Base-by-base conservation (phyloP, 2,797 vertebrate species). In the Petrocephalus sullivani region DNA sequence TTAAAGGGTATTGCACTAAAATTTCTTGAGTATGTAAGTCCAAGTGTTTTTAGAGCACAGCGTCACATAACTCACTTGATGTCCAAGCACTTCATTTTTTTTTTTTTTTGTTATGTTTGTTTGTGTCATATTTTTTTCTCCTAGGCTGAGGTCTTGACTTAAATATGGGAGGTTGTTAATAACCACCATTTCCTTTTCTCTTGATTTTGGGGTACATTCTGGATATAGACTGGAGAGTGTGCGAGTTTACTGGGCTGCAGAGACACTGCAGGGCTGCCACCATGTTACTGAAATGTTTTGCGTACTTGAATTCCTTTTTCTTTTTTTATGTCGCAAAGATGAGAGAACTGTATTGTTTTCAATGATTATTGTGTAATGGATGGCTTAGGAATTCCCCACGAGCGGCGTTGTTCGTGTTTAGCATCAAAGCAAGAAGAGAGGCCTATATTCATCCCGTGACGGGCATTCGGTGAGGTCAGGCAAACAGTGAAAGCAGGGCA, bases 1-100 rank as follows among this genome's bases (percentile, higher is more conserved):
- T 10, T 90, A 89, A 23, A 89, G 58, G 86, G 88, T 23, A 81
- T 49, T 56, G 46, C 85, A 85, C 61, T 56, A 57, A 82, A 82
- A 85, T 58, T 56, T 75, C 21, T 10, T 41, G 46, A 23, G 0
- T 28, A 57, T 58, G 57, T 53, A 57, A 85, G 88, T 78, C 14
- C 5, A 21, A n/a, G 51, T 54, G 8, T 33, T 78, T 61, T 56
- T 83, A 84, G 37, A 78, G 16, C 53, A 28, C 8, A 60, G 10
- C 54, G 6, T 78, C 16, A 58, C 41, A 37, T 21, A 41, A 41
- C 54, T n/a, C 28, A 57, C 28, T n/a, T 58, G 56, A 86, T 58
- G 16, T 86, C 12, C 28, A 86, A 37, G 14, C 54, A 85, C 49
- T 54, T 28, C 56, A 84, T 53, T 86, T 56, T 21, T 28, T 60